Evolutionary conservation across 2,797 vertebrate genomes (phyloP), one percentile per base, ranked within the genome.

Genomic region (Apogon hyalosoma): DNA sequence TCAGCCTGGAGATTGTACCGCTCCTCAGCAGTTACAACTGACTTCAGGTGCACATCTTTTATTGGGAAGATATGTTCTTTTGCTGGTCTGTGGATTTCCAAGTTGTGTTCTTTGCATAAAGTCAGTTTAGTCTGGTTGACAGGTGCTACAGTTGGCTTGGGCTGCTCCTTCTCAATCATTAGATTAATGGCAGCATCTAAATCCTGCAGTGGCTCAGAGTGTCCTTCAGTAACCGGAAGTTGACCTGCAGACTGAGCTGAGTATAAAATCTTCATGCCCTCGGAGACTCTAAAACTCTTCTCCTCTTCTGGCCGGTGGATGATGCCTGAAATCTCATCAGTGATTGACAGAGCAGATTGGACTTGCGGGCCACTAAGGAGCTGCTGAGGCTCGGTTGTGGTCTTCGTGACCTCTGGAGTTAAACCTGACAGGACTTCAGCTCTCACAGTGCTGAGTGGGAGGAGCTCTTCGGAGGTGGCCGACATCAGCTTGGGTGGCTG

Each of bases 211-310:
- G 73, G 52, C 57, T 86, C 79, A 33, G 73, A 65, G 70, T 92
- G 91, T 31, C 75, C 63, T 40, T 92, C 93, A 54, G 77, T 75
- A 28, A 95, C 63, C 5, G 71, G 53, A 4, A 82, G 70, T 3
- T 91, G 90, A 4, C 75, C 88, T 39, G 75, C 59, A 18, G 82
- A 91, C 57, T 90, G 78, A 81, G 93, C 86, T 0, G 89, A 87
- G 73, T 93, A 92, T 52, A 94, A 82, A 46, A 92, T 82, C 68
- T 91, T 92, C 0, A 89, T 64, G 7, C 92, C 94, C 77, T 95
- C 94, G 7, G 79, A 85, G 60, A 92, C 81, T 53, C 69, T 87
- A 62, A 90, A 92, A 10, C 89, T 49, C 69, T 46, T 90, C 68
- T 94, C 91, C 13, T 87, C 73, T 10, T 85, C 82, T 6, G 89